Evolutionary conservation across 1,140 invertebrate genomes (phyloP).

Genomic region (Trinorchestia longiramus): DNA sequence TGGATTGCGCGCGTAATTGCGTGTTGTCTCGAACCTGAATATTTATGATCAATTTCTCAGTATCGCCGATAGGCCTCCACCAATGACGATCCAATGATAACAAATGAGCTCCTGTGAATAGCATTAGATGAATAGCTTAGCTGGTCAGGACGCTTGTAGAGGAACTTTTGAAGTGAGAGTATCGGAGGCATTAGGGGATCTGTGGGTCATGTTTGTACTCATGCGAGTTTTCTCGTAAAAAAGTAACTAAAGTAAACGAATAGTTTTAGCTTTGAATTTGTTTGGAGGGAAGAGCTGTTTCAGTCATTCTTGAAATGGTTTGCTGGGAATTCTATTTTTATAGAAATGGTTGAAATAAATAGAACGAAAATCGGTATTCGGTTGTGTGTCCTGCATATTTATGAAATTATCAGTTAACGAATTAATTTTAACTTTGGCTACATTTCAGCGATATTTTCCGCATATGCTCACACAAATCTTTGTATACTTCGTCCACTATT

Average conservation of each 20-base stretch:
- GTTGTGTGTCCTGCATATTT: too few relatives aligned
- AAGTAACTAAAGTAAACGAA: neutral
- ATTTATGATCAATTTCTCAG: slow-evolving; percentile 25
- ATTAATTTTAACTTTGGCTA: too few relatives aligned
- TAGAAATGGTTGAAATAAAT: too few relatives aligned
- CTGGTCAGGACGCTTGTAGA: neutral
- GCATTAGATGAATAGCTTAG: neutral
- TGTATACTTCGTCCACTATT: too few relatives aligned
- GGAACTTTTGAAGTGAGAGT: neutral
- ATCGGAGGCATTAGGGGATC: neutral
- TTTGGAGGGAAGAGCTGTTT: neutral
- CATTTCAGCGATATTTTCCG: too few relatives aligned
- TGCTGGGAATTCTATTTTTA: neutral
- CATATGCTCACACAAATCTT: too few relatives aligned
- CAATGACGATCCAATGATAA: slow-evolving; percentile 30
- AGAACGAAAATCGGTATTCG: too few relatives aligned
- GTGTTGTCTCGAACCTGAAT: slow-evolving; percentile 23
- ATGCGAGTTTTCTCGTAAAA: neutral
- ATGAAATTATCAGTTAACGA: too few relatives aligned
- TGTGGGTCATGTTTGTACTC: neutral
- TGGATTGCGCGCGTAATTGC: neutral
- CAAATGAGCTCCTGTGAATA: neutral
- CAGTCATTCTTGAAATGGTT: neutral
- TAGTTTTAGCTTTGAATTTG: neutral
- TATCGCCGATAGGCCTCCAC: slow-evolving; percentile 1